phyloP scores from a whole-genome alignment of 2,888 invertebrate genomes.

The Watsonalla cultraria region DNA sequence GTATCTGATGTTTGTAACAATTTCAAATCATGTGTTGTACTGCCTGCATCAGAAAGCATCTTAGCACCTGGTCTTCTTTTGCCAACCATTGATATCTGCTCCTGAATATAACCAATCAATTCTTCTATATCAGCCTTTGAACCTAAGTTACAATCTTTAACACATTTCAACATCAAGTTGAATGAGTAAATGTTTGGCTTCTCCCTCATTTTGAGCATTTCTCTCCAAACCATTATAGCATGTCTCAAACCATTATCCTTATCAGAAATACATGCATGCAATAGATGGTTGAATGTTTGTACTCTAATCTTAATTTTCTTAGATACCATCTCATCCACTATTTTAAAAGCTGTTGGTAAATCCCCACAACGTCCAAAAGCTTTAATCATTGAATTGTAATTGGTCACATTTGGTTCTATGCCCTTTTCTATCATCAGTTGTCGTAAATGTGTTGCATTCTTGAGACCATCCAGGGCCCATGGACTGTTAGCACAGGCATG shows the following conservation, averaged over 20 bases:
- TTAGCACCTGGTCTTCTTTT: conserved; percentile 7
- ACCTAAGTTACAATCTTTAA: conserved; percentile 90
- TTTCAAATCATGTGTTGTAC: background rate
- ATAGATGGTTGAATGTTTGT: conserved; percentile 87
- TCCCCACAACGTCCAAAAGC: conserved; percentile 93
- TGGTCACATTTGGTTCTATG: conserved; percentile 83
- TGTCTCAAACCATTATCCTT: conserved; percentile 88
- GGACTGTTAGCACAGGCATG: conserved; percentile 93
- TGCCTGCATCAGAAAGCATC: background rate
- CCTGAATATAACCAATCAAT: conserved; percentile 53
- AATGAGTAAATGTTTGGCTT: conserved; percentile 86
- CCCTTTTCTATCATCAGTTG: conserved; percentile 84
- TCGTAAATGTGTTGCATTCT: conserved; percentile 82
- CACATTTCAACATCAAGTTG: conserved; percentile 88
- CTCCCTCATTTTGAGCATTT: conserved; percentile 83
- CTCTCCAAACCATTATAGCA: conserved; percentile 91
- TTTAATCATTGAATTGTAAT: conserved; percentile 94
- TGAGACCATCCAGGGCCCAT: conserved; percentile 82
- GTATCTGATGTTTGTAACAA: background rate
- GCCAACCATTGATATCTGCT: conserved; percentile 31
- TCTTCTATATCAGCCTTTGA: conserved; percentile 78
- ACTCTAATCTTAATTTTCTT: conserved; percentile 80
- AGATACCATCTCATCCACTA: conserved; percentile 91
- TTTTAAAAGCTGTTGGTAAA: conserved; percentile 84
- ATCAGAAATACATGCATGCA: conserved; percentile 91